phyloP scores from a whole-genome alignment of 2,888 invertebrate species.

The Malacosoma neustria region DNA sequence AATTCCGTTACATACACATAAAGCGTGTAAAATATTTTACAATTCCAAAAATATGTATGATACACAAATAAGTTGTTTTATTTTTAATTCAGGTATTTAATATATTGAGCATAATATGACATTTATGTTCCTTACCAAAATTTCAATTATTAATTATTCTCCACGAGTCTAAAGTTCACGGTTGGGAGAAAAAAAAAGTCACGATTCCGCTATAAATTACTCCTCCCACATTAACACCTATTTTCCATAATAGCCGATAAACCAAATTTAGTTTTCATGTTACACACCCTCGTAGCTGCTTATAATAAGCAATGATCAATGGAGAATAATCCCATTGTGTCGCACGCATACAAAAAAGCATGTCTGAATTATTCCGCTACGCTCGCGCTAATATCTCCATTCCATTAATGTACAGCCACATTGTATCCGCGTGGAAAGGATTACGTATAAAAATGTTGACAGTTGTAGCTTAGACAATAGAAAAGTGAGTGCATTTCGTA shows the following conservation, averaged over 20 bases:
- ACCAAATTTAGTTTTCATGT: conserved; percentile 75
- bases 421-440: conserved; percentile 55
- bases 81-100: too few species aligned
- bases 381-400: conserved; percentile 71
- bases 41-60: too few species aligned
- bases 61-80: too few species aligned
- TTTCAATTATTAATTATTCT: too few species aligned
- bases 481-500: conserved; percentile 49
- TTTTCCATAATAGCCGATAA: conserved; percentile 74
- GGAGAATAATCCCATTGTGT: conserved; percentile 73
- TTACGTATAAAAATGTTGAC: conserved; percentile 62
- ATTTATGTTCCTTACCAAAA: too few species aligned
- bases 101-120: too few species aligned
- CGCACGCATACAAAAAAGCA: conserved; percentile 65
- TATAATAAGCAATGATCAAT: conserved; percentile 74
- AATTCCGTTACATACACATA: too few species aligned
- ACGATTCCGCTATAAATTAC: conserved; percentile 66
- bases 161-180: too few species aligned
- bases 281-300: conserved; percentile 67
- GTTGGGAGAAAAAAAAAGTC: conserved; percentile 60
- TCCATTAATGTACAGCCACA: conserved; percentile 55
- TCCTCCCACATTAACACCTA: conserved; percentile 69
- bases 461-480: conserved; percentile 64
- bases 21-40: too few species aligned
- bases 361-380: conserved; percentile 69